Base-by-base conservation (phyloP, 2,888 invertebrate species). In the Mechanitis mazaeus region DNA sequence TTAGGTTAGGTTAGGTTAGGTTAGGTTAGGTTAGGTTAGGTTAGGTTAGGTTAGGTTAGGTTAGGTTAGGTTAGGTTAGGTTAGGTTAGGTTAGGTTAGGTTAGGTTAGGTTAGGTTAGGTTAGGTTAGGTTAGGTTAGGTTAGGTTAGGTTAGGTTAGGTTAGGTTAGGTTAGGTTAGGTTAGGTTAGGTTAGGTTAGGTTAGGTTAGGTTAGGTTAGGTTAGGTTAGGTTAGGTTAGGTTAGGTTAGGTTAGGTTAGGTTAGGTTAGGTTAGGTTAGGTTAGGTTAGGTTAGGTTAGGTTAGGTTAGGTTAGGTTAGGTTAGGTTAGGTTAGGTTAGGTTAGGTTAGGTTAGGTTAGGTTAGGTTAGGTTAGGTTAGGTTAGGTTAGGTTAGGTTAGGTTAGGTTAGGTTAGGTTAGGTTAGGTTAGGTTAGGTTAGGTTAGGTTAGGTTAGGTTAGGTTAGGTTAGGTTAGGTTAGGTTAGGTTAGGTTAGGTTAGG, bases 181-280 rank as follows among this genome's bases (percentile, higher is more conserved):
- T 56, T 56, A 56, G 56, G 56, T 56, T 56, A 56, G 56, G 56
- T 56, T 56, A 56, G 56, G 56, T 56, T 56, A 56, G 56, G 56
- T 56, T 56, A 56, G 56, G 56, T 56, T 56, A 45, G 45, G 56
- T 56, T 56, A 56, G 56, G 56, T 56, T 56, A 56, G 56, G 56
- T 56, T 56, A 56, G 56, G 56, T 56, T 56, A 58, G 58, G 58
- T 58, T 58, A 58, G 54, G 58, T 58, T 58, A 58, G 54, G 58
- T 58, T 58, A 58, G 58, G 66, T 45, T 69, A 68, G 68, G 69
- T 69, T 68, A 68, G 68, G 69, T 69, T 68, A 65, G 69, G 68
- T 67, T 68, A 65, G 66, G 65, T 69, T 45, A 65, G 65, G 68
- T 65, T 58, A 58, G 58, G 58, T 58, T 58, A 58, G 58, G 58